phyloP scores from a whole-genome alignment of 1,140 invertebrate species.

The Calosoma granatense region DNA sequence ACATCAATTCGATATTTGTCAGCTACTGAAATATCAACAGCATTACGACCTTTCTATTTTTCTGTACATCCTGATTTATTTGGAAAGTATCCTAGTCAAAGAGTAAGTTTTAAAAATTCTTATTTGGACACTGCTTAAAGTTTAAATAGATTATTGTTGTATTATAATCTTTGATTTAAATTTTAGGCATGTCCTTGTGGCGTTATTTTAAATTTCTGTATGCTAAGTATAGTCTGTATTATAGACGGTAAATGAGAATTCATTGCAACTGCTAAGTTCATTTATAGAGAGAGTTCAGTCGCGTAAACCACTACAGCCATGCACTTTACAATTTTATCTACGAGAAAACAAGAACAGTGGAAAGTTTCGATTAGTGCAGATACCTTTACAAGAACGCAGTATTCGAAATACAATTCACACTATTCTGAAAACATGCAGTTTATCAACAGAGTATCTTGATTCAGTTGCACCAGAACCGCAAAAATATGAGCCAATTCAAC shows the following conservation, averaged over 20 bases:
- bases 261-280: slow-evolving; percentile 76
- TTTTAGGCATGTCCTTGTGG: too few species aligned
- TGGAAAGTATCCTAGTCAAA: slow-evolving; percentile 79
- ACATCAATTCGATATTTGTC: slow-evolving; percentile 34
- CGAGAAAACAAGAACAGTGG: slow-evolving; percentile 52
- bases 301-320: slow-evolving; percentile 44
- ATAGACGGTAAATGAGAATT: slow-evolving; percentile 82
- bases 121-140: too few species aligned
- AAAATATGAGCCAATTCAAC: slow-evolving; percentile 17
- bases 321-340: slow-evolving; percentile 64
- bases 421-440: slow-evolving; percentile 68
- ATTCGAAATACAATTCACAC: slow-evolving; percentile 62
- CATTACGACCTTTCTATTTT: slow-evolving; percentile 88
- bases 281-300: slow-evolving; percentile 65
- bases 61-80: slow-evolving; percentile 92
- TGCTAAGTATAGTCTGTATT: too few species aligned
- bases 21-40: slow-evolving; percentile 75
- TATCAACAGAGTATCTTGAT: slow-evolving; percentile 75
- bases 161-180: too few species aligned
- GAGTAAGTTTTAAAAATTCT: slow-evolving; percentile 43
- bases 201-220: too few species aligned
- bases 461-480: slow-evolving; percentile 39
- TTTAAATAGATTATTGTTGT: too few species aligned
- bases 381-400: slow-evolving; percentile 56
- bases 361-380: slow-evolving; percentile 60